Evolutionary conservation across 1,140 invertebrate species (phyloP).

Genomic region (Rhopalosiphum padi): DNA sequence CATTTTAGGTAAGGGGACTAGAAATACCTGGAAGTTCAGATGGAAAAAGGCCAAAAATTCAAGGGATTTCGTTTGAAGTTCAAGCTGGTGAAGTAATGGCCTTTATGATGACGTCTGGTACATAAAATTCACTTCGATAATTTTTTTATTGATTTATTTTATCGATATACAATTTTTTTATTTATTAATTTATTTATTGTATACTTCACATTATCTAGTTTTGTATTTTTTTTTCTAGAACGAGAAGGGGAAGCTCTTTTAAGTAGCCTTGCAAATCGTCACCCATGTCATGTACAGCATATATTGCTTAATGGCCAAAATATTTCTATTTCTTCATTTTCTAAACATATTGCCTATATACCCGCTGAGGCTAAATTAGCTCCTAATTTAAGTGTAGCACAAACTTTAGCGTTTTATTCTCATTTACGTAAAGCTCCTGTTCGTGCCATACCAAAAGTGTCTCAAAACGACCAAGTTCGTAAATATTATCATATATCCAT

Average conservation of each 20-base stretch:
- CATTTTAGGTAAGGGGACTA: conserved; percentile 67
- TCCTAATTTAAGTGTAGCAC: conserved; percentile 66
- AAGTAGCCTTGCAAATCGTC: conserved; percentile 79
- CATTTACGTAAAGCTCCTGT: conserved; percentile 59
- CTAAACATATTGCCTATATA: conserved; percentile 72
- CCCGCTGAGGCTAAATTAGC: conserved; percentile 67
- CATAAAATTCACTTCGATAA: conserved; percentile 57
- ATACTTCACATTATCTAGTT: not conserved
- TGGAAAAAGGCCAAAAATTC: conserved; percentile 66
- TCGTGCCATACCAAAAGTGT: conserved; percentile 59
- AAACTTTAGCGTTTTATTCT: conserved; percentile 61
- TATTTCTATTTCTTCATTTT: conserved; percentile 74
- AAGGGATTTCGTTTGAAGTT: conserved; percentile 81
- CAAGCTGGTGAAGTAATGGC: conserved; percentile 89
- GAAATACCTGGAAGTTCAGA: conserved; percentile 67
- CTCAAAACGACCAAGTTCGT: conserved; percentile 60
- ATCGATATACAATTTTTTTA: no score
- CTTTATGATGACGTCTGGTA: conserved; percentile 80
- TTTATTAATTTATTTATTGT: not conserved
- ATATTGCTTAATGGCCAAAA: conserved; percentile 86
- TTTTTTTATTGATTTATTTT: not conserved
- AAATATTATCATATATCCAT: not conserved
- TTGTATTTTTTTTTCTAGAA: conserved; percentile 64
- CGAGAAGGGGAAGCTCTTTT: conserved; percentile 81
- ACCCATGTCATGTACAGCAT: conserved; percentile 76